Evolutionary conservation across 23 tunicate genomes (phyloP), one percentile per base, ranked within the genome.

Genomic region (Trididemnum nubilum): DNA sequence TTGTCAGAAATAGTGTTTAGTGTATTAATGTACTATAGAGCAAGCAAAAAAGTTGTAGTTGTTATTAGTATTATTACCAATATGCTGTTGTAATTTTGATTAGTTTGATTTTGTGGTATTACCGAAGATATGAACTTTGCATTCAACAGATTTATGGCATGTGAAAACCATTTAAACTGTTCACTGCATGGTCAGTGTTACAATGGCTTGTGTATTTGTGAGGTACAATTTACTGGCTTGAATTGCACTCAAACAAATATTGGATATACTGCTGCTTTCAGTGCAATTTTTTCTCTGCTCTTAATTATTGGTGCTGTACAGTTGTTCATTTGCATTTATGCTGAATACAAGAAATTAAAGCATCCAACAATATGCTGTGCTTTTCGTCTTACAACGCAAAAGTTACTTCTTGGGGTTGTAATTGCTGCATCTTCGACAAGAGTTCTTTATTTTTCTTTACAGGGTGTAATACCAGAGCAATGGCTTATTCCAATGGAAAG

Each of bases 361-460:
- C 76, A 81, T 66, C 84, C 87, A 30, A 67, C 36, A 54, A 23
- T 90, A 15, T 71, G 60, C 28, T 86, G 87, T 2, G 91, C 91
- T 1, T 91, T 83, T 36, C 87, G 97, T 0, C 71, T 91, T 22
- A 91, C 97, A 27, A 91, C 97, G 23, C 97, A 91, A 59, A 91
- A 91, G 38, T 61, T 91, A 2, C 73, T 91, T 2, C 85, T 81
- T 82, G 82, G 89, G 2, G 70, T 91, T 40, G 90, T 82, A 12
- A 74, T 91, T 35, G 84, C 73, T 3, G 97, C 87, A n/a, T 89
- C 90, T 0, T 31, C 77, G 2, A 77, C 81, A 0, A 86, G 97
- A 61, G 86, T 91, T 26, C 67, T 91, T 25, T 91, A 80, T 50
- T 91, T 91, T 86, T 86, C 91, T 18, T 49, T 91, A 9, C 89